A percentile compares a stretch with the other conserved stretches of the same genome.
Evolutionary conservation across 2,113 vertebrate genomes (phyloP).

Genomic region (Tyrannus savana): DNA sequence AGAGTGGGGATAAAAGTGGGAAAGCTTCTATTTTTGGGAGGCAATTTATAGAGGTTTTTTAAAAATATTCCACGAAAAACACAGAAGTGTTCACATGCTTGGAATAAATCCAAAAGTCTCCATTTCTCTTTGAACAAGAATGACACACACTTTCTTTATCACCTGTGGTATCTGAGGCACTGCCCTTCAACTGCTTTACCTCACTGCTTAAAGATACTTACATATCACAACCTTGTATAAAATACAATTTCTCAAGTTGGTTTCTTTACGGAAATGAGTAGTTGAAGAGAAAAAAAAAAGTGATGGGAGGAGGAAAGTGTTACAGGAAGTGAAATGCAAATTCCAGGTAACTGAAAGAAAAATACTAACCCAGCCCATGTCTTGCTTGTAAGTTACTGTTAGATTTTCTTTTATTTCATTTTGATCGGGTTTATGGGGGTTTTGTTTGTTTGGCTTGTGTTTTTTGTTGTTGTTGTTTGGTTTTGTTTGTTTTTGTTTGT

Average conservation of each 20-base stretch:
- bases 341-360: neutral
- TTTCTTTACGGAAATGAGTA: neutral
- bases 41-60: neutral
- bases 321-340: neutral
- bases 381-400: neutral
- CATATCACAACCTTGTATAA: neutral
- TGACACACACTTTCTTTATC: neutral
- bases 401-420: neutral
- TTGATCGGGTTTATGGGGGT: neutral
- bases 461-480: no score
- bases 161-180: neutral
- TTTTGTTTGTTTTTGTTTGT: no score
- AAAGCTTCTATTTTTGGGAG: neutral
- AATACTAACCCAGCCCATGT: neutral
- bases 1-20: neutral
- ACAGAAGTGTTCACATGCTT: neutral
- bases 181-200: neutral
- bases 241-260: neutral
- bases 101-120: neutral
- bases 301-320: neutral
- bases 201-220: neutral
- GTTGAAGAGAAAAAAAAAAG: neutral
- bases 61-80: neutral
- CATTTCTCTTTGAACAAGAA: neutral
- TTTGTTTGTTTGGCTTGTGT: neutral